A percentile compares a stretch with the other conserved stretches of the same genome.
phyloP scores from a whole-genome alignment of 2,113 vertebrate species.

The Tetraodon nigroviridis region DNA sequence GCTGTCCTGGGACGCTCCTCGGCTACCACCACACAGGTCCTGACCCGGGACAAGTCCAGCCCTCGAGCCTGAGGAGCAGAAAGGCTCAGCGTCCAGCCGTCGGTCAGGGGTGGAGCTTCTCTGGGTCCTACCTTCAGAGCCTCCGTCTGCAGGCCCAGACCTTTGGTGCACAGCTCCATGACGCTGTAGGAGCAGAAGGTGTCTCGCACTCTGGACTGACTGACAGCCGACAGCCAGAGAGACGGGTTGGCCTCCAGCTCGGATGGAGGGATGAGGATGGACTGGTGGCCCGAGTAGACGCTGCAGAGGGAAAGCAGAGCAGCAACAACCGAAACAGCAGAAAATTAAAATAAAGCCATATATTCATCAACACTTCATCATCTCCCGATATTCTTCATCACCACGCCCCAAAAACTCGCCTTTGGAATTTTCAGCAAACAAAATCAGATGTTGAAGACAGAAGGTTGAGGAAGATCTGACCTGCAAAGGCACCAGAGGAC shows the following conservation, averaged over 20 bases:
- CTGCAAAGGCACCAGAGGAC: conserved; percentile 99
- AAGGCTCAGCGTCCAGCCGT: neutral
- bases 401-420: no score
- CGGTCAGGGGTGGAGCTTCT: neutral
- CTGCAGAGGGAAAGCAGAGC: conserved; percentile 58
- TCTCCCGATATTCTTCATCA: no score
- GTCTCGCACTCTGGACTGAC: conserved; percentile 94
- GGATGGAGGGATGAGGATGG: conserved; percentile 92
- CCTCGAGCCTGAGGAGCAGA: conserved; percentile 79
- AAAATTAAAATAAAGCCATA: no score
- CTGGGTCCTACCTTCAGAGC: conserved; percentile 81
- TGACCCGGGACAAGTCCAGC: conserved; percentile 90
- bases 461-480: no score
- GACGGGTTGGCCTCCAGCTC: conserved; percentile 92
- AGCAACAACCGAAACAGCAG: no score
- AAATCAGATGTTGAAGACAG: no score
- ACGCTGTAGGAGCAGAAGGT: conserved; percentile 98
- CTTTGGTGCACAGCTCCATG: conserved; percentile 97
- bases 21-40: conserved; percentile 96
- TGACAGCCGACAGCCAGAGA: conserved; percentile 93
- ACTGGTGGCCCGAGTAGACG: conserved; percentile 97
- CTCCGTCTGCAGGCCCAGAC: conserved; percentile 92
- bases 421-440: no score
- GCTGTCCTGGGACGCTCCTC: conserved; percentile 92
- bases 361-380: no score